Evolutionary conservation across 2,113 vertebrate genomes (phyloP).

Genomic region (Petromus typicus): DNA sequence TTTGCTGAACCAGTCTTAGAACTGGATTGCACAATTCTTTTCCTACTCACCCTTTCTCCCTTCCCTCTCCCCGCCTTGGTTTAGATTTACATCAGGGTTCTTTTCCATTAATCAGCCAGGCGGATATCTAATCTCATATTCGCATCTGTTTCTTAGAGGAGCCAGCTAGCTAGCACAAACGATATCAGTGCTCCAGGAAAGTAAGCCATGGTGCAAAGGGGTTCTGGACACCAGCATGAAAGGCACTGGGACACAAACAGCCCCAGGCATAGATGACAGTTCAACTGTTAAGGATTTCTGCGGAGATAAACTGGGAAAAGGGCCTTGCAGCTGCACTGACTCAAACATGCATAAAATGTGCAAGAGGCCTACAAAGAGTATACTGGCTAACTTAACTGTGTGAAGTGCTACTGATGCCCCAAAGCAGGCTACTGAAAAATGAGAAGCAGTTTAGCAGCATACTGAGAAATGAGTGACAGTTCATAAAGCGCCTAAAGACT

Average conservation of each 20-base stretch:
- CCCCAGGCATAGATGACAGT: background rate
- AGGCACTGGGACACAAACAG: background rate
- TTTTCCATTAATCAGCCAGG: background rate
- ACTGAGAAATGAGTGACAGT: background rate
- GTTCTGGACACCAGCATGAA: background rate
- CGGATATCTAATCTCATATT: background rate
- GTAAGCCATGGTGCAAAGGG: background rate
- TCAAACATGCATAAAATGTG: slow-evolving; percentile 27
- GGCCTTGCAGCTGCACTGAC: background rate
- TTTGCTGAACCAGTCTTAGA: background rate
- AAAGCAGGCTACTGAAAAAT: background rate
- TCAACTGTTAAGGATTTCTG: slow-evolving; percentile 26
- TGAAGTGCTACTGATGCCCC: background rate
- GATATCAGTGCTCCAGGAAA: background rate
- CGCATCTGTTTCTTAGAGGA: background rate
- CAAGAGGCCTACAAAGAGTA: background rate
- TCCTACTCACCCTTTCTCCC: background rate
- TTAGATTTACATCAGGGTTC: background rate
- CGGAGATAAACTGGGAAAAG: background rate
- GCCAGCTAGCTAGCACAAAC: background rate
- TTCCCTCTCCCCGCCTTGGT: background rate
- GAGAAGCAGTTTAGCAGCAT: background rate
- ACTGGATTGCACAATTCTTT: background rate
- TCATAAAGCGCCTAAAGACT: background rate
- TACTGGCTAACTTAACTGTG: background rate